Evolutionary conservation across 2,888 invertebrate species (phyloP).

Genomic region (Drosophila colorata): DNA sequence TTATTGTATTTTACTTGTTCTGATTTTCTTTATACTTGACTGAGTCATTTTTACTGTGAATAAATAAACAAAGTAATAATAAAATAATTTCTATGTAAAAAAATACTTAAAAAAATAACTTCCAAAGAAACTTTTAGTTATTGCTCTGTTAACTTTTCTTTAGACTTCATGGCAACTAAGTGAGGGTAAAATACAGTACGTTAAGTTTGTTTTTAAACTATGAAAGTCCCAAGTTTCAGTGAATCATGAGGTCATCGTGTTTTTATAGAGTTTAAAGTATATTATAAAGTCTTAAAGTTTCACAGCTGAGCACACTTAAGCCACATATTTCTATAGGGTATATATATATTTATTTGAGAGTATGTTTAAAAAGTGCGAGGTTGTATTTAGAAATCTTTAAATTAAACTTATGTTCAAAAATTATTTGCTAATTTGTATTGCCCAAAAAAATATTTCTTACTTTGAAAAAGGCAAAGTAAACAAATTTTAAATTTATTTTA

Average conservation of each 20-base stretch:
- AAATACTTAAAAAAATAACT: neutral
- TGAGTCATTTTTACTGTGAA: neutral
- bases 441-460: too few species aligned
- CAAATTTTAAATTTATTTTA: neutral
- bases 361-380: too few species aligned
- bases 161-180: neutral
- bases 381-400: neutral
- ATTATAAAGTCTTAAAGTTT: neutral
- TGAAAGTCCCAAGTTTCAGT: neutral
- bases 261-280: neutral
- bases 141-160: conserved; percentile 16
- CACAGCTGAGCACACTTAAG: too few species aligned
- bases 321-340: too few species aligned
- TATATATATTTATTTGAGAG: too few species aligned
- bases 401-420: neutral
- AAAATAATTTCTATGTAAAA: neutral
- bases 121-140: conserved; percentile 13
- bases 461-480: too few species aligned
- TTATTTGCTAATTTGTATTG: too few species aligned
- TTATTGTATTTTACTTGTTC: neutral
- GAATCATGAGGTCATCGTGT: neutral
- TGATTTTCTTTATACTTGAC: neutral
- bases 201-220: conserved; percentile 14
- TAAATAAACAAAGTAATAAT: too few species aligned
- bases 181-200: conserved; percentile 11